phyloP scores from a whole-genome alignment of 2,113 vertebrate genomes.

The Bostrychus sinensis region DNA sequence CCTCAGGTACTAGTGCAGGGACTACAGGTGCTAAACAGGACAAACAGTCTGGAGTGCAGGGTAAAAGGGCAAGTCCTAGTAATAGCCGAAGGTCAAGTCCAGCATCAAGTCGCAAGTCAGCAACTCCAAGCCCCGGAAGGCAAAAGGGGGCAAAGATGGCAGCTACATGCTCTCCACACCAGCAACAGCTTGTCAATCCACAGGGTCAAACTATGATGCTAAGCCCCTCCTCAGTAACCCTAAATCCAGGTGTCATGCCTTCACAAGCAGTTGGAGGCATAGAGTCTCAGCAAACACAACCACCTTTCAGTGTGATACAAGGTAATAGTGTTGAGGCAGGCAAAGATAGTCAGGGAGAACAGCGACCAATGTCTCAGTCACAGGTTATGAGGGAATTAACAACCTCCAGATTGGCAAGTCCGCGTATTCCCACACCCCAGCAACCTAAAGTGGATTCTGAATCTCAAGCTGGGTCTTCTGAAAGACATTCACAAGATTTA shows the following conservation, averaged over 20 bases:
- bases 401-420: conserved; percentile 78
- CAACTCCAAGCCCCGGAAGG: conserved; percentile 92
- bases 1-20: conserved; percentile 54
- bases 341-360: conserved; percentile 83
- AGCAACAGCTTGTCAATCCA: conserved; percentile 83
- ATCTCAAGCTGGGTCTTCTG: conserved; percentile 66
- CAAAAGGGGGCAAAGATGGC: conserved; percentile 90
- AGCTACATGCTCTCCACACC: conserved; percentile 81
- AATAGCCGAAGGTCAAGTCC: conserved; percentile 94
- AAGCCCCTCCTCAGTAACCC: conserved; percentile 80
- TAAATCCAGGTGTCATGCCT: conserved; percentile 80
- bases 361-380: conserved; percentile 70
- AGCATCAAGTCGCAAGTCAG: conserved; percentile 90
- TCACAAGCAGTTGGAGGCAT: conserved; percentile 68
- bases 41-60: conserved; percentile 85
- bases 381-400: conserved; percentile 83
- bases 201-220: conserved; percentile 84
- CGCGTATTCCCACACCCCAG: conserved; percentile 70
- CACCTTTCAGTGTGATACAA: conserved; percentile 71
- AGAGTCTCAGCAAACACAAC: conserved; percentile 79
- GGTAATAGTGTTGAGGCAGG: conserved; percentile 77
- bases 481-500: conserved; percentile 80
- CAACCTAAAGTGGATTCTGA: conserved; percentile 84
- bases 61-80: conserved; percentile 94
- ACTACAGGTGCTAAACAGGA: conserved; percentile 83